Evolutionary conservation across 2,797 vertebrate genomes (phyloP).

Genomic region (Cyprinella venusta): DNA sequence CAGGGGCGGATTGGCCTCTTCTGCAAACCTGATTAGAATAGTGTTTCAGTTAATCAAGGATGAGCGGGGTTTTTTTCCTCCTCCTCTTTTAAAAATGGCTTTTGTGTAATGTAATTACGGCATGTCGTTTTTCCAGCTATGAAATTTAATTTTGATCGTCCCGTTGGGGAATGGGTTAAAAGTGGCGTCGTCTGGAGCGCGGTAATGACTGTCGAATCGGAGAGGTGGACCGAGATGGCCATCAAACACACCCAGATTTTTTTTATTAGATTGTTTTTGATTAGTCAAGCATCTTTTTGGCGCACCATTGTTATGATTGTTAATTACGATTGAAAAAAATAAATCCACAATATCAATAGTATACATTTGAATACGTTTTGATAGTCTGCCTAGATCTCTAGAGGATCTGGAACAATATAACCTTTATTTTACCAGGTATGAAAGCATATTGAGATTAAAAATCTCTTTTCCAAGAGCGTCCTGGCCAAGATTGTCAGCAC

Average conservation of each 20-base stretch:
- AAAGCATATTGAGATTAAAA: no score
- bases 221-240: neutral
- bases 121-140: slow-evolving; percentile 49
- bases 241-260: neutral
- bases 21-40: slow-evolving; percentile 66
- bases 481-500: no score
- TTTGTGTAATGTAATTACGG: slow-evolving; percentile 65
- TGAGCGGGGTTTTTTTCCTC: slow-evolving; percentile 50
- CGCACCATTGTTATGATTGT: neutral
- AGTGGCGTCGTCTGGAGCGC: slow-evolving; percentile 12
- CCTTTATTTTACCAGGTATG: no score
- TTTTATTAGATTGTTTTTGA: neutral
- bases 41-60: slow-evolving; percentile 64
- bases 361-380: neutral
- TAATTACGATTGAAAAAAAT: neutral
- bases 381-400: no score
- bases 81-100: slow-evolving; percentile 58
- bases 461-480: no score
- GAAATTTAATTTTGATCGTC: slow-evolving; percentile 55
- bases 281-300: neutral
- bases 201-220: neutral
- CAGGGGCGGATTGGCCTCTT: slow-evolving; percentile 53
- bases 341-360: neutral
- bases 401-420: no score
- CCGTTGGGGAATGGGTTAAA: slow-evolving; percentile 27